phyloP scores from a whole-genome alignment of 2,888 invertebrate genomes.

The Dexiosoma caninum region DNA sequence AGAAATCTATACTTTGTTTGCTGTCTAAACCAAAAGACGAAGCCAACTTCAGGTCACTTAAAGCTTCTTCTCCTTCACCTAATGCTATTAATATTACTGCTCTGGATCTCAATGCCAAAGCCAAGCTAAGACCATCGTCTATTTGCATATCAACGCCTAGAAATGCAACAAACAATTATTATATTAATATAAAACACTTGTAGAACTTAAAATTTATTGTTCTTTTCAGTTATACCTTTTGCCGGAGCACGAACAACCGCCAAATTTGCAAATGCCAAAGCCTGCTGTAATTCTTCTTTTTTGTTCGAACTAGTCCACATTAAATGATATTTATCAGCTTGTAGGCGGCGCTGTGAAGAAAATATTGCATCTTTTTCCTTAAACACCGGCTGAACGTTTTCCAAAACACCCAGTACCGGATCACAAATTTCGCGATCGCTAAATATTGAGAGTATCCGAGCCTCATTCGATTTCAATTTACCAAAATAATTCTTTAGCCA shows the following conservation, averaged over 20 bases:
- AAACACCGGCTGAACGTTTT: conserved; percentile 83
- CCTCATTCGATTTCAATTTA: conserved; percentile 80
- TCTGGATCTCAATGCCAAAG: conserved; percentile 83
- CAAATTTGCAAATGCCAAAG: conserved; percentile 83
- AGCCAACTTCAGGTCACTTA: conserved; percentile 84
- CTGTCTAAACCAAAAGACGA: conserved; percentile 82
- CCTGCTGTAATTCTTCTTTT: conserved; percentile 79
- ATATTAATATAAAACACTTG: not conserved
- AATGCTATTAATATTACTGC: conserved; percentile 82
- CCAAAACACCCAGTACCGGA: conserved; percentile 80
- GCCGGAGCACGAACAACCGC: conserved; percentile 85
- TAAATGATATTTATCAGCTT: conserved; percentile 81
- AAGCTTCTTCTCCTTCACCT: conserved; percentile 80
- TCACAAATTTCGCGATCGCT: conserved; percentile 79
- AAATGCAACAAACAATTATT: not conserved
- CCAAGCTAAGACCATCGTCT: conserved; percentile 82
- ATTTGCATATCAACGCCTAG: conserved; percentile 78
- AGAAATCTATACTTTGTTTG: conserved; percentile 82
- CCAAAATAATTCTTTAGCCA: conserved; percentile 83
- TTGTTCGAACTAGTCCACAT: conserved; percentile 66
- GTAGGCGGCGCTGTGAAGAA: conserved; percentile 81
- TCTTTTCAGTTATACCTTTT: conserved; percentile 81
- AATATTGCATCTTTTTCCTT: conserved; percentile 83
- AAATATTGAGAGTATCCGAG: conserved; percentile 79
- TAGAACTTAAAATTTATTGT: not conserved